phyloP scores from a whole-genome alignment of 2,888 invertebrate species.

The Doris montereyensis region DNA sequence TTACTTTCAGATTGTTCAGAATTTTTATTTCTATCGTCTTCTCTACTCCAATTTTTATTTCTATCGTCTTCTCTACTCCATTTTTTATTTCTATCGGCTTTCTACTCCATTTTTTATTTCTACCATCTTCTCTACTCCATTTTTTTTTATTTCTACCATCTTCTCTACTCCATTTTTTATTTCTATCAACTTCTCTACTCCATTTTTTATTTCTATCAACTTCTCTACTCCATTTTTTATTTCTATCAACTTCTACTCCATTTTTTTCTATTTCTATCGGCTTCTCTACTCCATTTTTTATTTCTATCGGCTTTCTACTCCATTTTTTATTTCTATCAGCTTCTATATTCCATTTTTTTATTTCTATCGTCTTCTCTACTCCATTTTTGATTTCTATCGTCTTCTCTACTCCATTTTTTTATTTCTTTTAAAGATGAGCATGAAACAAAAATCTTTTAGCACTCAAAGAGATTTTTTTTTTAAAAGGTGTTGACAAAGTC shows the following conservation, averaged over 20 bases:
- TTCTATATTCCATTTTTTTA: not conserved
- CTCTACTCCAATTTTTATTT: too few species aligned
- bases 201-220: not conserved
- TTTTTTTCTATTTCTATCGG: not conserved
- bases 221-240: not conserved
- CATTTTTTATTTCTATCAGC: not conserved
- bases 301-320: not conserved
- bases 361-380: not conserved
- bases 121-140: not conserved
- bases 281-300: not conserved
- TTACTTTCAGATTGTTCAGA: too few species aligned
- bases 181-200: not conserved
- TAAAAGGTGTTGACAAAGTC: too few species aligned
- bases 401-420: not conserved
- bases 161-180: not conserved
- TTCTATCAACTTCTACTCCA: not conserved
- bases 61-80: too few species aligned
- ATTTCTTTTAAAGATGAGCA: too few species aligned
- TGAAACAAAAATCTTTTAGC: too few species aligned
- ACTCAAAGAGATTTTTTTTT: too few species aligned
- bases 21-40: too few species aligned
- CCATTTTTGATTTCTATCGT: not conserved
- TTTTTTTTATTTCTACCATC: not conserved
- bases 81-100: too few species aligned
- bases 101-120: not conserved